Conservation (phyloP, 1,140 invertebrate species). For the Drosophila nannoptera region DNA sequence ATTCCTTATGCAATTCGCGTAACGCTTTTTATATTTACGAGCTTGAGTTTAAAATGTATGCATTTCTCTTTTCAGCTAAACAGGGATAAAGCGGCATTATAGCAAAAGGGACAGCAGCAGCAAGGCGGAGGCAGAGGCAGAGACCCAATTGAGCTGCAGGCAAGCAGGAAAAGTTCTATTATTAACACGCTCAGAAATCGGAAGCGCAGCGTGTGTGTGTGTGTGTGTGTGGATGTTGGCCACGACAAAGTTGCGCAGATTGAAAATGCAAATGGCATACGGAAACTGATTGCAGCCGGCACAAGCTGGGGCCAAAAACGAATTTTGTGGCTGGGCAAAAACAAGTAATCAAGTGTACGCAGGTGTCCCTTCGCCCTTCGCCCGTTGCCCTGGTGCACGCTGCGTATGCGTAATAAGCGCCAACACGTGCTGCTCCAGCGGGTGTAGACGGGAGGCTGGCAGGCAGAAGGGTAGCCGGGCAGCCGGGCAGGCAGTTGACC, state of each 20-base stretch:
- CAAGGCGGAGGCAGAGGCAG: slow-evolving; percentile 3
- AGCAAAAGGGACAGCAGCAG: neutral
- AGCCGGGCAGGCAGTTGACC: slow-evolving; percentile 25
- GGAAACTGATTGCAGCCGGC: slow-evolving; percentile 34
- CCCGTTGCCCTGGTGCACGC: slow-evolving; percentile 8
- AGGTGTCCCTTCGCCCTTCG: slow-evolving; percentile 1
- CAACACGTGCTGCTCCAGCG: neutral
- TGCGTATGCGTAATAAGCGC: slow-evolving; percentile 44
- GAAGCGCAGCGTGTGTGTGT: neutral
- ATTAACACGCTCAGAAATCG: slow-evolving; percentile 25
- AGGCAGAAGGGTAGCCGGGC: neutral
- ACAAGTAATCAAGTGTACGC: slow-evolving; percentile 45
- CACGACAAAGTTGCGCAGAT: slow-evolving; percentile 61
- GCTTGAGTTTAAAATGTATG: slow-evolving; percentile 9
- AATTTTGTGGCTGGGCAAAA: slow-evolving; percentile 38
- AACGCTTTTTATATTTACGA: slow-evolving; percentile 39
- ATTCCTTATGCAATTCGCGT: slow-evolving; percentile 46
- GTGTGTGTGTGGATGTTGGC: slow-evolving; percentile 55
- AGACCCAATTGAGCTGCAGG: neutral
- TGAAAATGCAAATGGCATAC: slow-evolving; percentile 70
- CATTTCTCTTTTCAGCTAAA: slow-evolving; percentile 23
- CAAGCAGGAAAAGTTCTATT: slow-evolving; percentile 45
- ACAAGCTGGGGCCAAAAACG: slow-evolving; percentile 13
- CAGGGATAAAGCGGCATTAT: slow-evolving; percentile 18
- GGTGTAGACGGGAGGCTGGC: neutral